These are phyloP conservation scores for Eulemur coronatus DNA, from an alignment of 2,797 vertebrate genomes.

Conservation along the genomic window DNA sequence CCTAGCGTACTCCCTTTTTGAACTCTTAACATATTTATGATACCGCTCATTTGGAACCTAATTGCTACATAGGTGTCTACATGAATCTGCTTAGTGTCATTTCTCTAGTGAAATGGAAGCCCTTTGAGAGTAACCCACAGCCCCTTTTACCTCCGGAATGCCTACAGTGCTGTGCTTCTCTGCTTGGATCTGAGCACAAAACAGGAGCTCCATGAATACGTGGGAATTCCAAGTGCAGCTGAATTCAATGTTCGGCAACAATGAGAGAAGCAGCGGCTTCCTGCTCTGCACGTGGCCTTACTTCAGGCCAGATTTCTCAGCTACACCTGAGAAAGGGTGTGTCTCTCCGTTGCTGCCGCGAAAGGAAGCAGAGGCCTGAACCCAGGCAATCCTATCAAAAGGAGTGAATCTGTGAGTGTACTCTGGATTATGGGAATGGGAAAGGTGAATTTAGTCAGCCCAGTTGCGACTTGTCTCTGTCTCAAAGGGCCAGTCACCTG, in stretches of 20 bases:
- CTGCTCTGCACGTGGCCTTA: too few relatives aligned
- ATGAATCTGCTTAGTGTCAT: neutral
- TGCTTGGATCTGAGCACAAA: neutral
- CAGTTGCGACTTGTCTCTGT: neutral
- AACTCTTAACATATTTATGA: neutral
- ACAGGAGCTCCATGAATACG: neutral
- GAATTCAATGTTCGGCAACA: neutral
- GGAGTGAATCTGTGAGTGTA: neutral
- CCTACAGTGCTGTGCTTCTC: neutral
- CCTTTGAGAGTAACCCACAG: neutral
- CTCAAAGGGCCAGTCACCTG: neutral
- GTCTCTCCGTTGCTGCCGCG: neutral
- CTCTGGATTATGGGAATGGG: neutral
- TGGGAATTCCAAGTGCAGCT: neutral
- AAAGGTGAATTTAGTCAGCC: neutral
- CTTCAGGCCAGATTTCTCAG: neutral
- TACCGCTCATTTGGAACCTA: neutral
- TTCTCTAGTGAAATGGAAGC: slow-evolving; percentile 20
- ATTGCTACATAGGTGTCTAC: neutral
- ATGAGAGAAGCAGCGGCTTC: neutral
- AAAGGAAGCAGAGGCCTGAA: neutral
- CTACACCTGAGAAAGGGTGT: neutral
- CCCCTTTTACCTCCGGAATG: neutral
- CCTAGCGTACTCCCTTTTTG: neutral
- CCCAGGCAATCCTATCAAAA: neutral